Evolutionary conservation across 1,140 invertebrate species (phyloP).

Genomic region (Proctacanthus coquilletti): DNA sequence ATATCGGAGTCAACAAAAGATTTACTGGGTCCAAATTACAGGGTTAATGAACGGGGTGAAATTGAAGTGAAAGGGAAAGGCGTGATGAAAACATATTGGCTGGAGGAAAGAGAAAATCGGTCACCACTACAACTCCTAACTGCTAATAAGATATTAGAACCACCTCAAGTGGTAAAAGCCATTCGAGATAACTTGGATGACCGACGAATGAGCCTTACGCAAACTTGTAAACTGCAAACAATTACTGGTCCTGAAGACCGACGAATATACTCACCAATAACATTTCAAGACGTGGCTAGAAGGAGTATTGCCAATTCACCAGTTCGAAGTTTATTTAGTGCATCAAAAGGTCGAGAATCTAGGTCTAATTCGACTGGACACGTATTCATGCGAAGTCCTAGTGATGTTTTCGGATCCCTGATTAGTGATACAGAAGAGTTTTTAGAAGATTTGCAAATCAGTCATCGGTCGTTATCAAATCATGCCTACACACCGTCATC

Average conservation of each 20-base stretch:
- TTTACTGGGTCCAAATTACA: conserved; percentile 58
- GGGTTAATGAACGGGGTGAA: conserved; percentile 62
- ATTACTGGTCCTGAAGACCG: conserved; percentile 33
- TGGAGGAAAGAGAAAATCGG: conserved; percentile 49
- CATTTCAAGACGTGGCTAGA: conserved; percentile 64
- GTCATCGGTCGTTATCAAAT: conserved; percentile 14
- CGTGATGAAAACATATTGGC: conserved; percentile 87
- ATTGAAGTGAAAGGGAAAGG: conserved; percentile 78
- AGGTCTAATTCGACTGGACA: conserved; percentile 43
- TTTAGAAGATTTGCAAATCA: conserved; percentile 34
- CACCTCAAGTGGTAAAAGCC: conserved; percentile 1
- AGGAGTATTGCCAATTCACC: conserved; percentile 59
- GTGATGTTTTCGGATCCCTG: conserved; percentile 35
- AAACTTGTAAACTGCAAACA: conserved; percentile 13
- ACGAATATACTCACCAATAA: conserved; percentile 65
- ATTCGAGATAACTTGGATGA: conserved; percentile 3
- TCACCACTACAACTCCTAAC: conserved; percentile 31
- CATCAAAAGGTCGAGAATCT: conserved; percentile 28
- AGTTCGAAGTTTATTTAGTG: conserved; percentile 29
- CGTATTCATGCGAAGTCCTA: conserved; percentile 31
- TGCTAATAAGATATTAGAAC: too few relatives aligned
- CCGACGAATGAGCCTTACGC: conserved; percentile 22
- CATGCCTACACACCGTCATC: conserved; percentile 6
- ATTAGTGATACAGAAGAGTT: conserved; percentile 40
- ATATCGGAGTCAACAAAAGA: conserved; percentile 77